Conservation (phyloP, 2,113 vertebrate species). For the Empidonax traillii region DNA sequence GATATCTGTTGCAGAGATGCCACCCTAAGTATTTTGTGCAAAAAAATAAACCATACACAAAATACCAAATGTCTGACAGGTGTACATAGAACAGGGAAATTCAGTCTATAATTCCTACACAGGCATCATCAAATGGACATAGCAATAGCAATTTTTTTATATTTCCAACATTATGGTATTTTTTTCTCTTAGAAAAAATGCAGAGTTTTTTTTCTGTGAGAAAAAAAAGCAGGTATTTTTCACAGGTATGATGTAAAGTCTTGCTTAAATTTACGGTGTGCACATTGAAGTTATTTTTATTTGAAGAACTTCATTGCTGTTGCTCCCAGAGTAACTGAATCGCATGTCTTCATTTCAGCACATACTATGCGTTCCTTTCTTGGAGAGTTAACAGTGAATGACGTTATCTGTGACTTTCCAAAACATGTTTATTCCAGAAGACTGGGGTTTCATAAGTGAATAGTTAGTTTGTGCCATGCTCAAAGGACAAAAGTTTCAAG, state of each 20-base stretch:
- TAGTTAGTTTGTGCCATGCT: background rate
- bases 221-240: background rate
- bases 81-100: background rate
- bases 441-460: background rate
- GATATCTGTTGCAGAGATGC: background rate
- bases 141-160: background rate
- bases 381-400: background rate
- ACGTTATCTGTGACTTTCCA: background rate
- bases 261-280: background rate
- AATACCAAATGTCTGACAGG: background rate
- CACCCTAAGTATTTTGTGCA: background rate
- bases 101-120: background rate
- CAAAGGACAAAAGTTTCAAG: slow-evolving; percentile 1
- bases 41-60: background rate
- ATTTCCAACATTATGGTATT: background rate
- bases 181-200: background rate
- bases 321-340: background rate
- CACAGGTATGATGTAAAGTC: background rate
- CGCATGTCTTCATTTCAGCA: background rate
- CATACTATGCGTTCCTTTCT: slow-evolving; percentile 8
- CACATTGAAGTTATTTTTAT: background rate
- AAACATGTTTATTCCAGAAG: background rate
- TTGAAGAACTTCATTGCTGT: background rate
- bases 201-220: background rate
- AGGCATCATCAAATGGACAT: background rate